A percentile compares a stretch with the other conserved stretches of the same genome.
These are phyloP conservation scores for Drosophila birchii DNA, from an alignment of 2,888 invertebrate genomes.

Conservation along the genomic window DNA sequence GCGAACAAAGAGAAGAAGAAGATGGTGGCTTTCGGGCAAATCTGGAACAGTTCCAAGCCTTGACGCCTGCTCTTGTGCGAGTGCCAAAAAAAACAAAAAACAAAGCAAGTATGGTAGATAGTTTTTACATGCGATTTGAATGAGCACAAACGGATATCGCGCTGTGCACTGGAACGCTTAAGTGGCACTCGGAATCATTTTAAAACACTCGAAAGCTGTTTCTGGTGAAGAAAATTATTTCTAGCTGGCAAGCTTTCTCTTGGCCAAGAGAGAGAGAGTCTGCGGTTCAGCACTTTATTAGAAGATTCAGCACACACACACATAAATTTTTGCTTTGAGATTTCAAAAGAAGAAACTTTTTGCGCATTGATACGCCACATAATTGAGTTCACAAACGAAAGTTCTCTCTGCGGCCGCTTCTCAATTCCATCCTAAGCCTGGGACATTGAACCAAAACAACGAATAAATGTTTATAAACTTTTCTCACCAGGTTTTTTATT, in stretches of 20 bases:
- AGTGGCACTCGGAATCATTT: conserved; percentile 68
- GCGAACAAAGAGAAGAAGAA: neutral
- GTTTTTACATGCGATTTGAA: conserved; percentile 76
- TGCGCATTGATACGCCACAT: conserved; percentile 27
- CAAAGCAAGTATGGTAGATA: conserved; percentile 43
- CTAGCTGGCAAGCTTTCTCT: conserved; percentile 56
- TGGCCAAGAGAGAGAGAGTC: conserved; percentile 43
- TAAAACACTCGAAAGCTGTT: conserved; percentile 71
- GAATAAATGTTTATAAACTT: conserved; percentile 46
- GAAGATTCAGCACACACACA: neutral
- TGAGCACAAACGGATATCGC: conserved; percentile 74
- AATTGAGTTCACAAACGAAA: conserved; percentile 30
- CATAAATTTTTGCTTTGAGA: neutral
- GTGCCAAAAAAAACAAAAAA: conserved; percentile 36
- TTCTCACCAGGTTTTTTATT: conserved; percentile 38
- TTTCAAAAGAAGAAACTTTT: conserved; percentile 3
- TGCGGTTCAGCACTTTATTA: conserved; percentile 16
- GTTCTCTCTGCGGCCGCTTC: conserved; percentile 6
- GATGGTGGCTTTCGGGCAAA: conserved; percentile 3
- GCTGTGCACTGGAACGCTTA: conserved; percentile 34
- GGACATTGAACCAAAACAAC: conserved; percentile 38
- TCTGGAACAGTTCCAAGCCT: conserved; percentile 67
- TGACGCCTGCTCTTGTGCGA: conserved; percentile 54
- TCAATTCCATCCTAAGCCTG: conserved; percentile 9
- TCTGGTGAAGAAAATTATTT: conserved; percentile 53